Evolutionary conservation across 2,888 invertebrate species (phyloP).

Genomic region (Heliconius erato): DNA sequence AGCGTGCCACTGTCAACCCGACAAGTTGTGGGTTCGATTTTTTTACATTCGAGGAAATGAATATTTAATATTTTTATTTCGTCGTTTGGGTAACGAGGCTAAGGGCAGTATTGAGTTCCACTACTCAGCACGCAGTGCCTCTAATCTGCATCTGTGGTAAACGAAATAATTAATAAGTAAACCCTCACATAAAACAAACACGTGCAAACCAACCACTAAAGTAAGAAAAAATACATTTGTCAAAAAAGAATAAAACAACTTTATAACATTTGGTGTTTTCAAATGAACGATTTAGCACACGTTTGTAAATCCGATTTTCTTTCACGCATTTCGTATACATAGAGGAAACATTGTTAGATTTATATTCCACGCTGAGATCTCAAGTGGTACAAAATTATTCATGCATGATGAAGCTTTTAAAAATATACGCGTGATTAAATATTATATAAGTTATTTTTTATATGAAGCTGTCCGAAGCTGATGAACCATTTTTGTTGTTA

Average conservation of each 20-base stretch:
- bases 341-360: constrained; percentile 27
- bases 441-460: not conserved
- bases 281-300: constrained; percentile 20
- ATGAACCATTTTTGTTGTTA: too few relatives aligned
- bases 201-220: too few relatives aligned
- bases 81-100: not conserved
- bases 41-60: not conserved
- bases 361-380: constrained; percentile 17
- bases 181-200: too few relatives aligned
- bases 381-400: constrained; percentile 34
- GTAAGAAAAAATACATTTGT: not conserved
- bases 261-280: constrained; percentile 15
- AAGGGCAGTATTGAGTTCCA: too few relatives aligned
- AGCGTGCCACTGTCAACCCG: not conserved
- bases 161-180: too few relatives aligned
- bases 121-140: not conserved
- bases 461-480: too few relatives aligned
- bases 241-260: constrained; percentile 8
- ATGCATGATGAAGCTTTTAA: constrained; percentile 12
- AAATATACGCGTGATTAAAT: not conserved
- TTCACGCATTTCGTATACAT: constrained; percentile 19
- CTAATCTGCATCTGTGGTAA: too few relatives aligned
- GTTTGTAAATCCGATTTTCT: constrained; percentile 26
- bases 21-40: not conserved
- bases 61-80: not conserved